phyloP scores from a whole-genome alignment of 2,888 invertebrate genomes.

The Hyposoter didymator region DNA sequence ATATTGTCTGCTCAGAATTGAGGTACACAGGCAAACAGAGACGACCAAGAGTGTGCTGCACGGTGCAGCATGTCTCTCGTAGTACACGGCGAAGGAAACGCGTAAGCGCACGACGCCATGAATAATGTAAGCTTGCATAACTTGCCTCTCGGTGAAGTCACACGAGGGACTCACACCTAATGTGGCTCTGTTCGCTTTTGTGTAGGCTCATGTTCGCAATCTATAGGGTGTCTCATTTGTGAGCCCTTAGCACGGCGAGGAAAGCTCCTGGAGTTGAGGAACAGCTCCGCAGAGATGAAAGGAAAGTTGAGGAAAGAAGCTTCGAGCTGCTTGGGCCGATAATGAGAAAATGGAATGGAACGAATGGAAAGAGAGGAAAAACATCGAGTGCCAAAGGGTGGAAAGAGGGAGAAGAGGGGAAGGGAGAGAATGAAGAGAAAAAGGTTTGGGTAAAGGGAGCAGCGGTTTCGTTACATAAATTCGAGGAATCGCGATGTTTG shows the following conservation, averaged over 20 bases:
- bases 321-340: no score
- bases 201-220: slow-evolving; percentile 7
- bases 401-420: background rate
- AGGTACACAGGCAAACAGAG: background rate
- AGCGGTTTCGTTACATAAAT: slow-evolving; percentile 71
- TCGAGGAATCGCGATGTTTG: slow-evolving; percentile 71
- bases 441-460: slow-evolving; percentile 52
- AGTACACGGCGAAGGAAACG: slow-evolving; percentile 71
- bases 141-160: slow-evolving; percentile 60
- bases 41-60: slow-evolving; percentile 5
- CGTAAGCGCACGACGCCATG: slow-evolving; percentile 72
- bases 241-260: background rate
- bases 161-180: slow-evolving; percentile 35
- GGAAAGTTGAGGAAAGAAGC: background rate
- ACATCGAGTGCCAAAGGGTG: background rate
- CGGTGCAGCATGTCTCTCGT: slow-evolving; percentile 36
- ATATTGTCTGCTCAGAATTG: background rate
- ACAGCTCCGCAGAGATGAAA: background rate
- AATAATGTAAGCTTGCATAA: slow-evolving; percentile 78
- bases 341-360: slow-evolving; percentile 3
- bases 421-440: slow-evolving; percentile 35
- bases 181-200: slow-evolving; percentile 3
- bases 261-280: background rate
- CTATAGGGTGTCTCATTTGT: background rate
- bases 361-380: background rate